These are phyloP conservation scores for Urosaurus nigricauda DNA, from an alignment of 2,797 vertebrate species.

Conservation along the genomic window DNA sequence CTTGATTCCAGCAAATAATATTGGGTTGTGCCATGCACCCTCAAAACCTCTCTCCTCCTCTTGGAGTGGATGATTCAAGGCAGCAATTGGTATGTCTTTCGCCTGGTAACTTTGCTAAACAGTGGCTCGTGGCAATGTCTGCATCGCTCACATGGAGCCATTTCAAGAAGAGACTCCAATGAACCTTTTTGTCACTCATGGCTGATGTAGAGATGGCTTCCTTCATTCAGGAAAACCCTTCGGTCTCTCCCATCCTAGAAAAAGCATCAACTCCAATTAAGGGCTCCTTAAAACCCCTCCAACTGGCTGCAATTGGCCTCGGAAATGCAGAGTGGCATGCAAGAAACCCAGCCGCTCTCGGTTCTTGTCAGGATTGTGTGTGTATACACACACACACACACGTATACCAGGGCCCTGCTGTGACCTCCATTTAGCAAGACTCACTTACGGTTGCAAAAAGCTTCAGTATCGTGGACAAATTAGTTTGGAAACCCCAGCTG, in stretches of 20 bases:
- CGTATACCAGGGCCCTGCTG: not conserved
- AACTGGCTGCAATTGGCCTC: not conserved
- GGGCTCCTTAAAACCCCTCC: not conserved
- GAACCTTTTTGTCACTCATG: not conserved
- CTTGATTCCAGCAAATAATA: too few species aligned
- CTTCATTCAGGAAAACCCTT: too few species aligned
- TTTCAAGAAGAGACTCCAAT: not conserved
- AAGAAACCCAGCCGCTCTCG: not conserved
- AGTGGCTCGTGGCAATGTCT: not conserved
- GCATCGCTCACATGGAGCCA: not conserved
- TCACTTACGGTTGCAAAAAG: not conserved
- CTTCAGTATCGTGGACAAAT: conserved; percentile 61
- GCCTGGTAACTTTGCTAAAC: not conserved
- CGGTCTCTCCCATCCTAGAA: not conserved
- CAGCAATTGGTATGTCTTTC: not conserved
- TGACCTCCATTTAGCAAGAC: conserved; percentile 7
- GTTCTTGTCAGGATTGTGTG: not conserved
- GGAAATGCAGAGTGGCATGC: not conserved
- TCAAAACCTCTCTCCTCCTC: not conserved
- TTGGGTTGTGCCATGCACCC: too few species aligned
- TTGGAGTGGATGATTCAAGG: not conserved
- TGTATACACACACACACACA: too few species aligned
- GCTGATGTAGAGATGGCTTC: not conserved
- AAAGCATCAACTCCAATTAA: not conserved
- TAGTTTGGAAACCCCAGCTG: conserved; percentile 63